Conservation (phyloP, 1,140 invertebrate genomes). For the Anoplolepis gracilipes region DNA sequence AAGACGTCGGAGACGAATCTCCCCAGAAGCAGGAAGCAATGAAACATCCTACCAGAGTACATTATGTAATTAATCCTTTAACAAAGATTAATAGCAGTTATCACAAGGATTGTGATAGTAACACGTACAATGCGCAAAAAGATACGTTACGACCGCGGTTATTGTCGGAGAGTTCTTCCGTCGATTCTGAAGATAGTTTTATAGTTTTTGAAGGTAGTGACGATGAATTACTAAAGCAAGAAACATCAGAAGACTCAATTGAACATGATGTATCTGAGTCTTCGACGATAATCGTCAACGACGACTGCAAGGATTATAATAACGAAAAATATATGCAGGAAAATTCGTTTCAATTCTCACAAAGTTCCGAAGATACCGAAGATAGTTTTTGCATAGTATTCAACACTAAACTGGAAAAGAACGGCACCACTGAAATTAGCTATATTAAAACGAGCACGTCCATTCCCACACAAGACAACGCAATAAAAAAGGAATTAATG, state of each 20-base stretch:
- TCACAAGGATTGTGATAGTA: not conserved
- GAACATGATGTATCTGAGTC: constrained; percentile 48
- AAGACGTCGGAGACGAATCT: not conserved
- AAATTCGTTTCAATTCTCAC: constrained; percentile 70
- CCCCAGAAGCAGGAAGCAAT: not conserved
- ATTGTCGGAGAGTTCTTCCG: constrained; percentile 80
- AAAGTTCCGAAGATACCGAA: constrained; percentile 82
- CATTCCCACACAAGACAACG: constrained; percentile 47
- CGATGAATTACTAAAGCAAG: not conserved
- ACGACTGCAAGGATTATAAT: not conserved
- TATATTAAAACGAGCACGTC: not conserved
- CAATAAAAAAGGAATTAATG: constrained; percentile 53
- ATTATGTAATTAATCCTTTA: constrained; percentile 49
- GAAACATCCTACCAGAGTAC: constrained; percentile 46
- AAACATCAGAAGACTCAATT: constrained; percentile 40
- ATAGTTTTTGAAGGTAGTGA: not conserved
- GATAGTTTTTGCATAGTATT: constrained; percentile 83
- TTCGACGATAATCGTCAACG: not conserved
- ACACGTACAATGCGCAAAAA: constrained; percentile 25
- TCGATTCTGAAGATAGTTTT: constrained; percentile 80
- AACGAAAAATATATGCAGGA: constrained; percentile 22
- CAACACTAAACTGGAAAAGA: constrained; percentile 69
- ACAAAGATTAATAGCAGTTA: not conserved
- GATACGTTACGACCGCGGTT: constrained; percentile 61
- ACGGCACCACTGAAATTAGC: constrained; percentile 50